These are phyloP conservation scores for Aratinga solstitialis DNA, from an alignment of 2,797 vertebrate genomes.

Conservation along the genomic window DNA sequence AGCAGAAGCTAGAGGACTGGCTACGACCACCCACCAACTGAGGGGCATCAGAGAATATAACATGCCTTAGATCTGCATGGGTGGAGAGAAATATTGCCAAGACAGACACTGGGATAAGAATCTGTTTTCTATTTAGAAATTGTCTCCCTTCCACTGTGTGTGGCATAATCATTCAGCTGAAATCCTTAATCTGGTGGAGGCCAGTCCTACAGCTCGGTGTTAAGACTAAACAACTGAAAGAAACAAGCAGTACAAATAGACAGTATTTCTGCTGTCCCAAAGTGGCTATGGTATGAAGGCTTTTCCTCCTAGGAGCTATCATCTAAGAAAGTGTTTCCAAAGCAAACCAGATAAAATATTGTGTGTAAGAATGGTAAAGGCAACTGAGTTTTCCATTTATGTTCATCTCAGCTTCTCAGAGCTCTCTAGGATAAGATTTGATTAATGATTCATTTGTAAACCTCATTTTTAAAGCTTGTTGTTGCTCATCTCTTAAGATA, in stretches of 20 bases:
- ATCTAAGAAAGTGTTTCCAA: constrained; percentile 47
- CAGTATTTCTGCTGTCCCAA: background rate
- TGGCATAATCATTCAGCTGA: constrained; percentile 22
- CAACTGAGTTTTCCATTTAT: constrained; percentile 51
- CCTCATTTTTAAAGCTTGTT: background rate
- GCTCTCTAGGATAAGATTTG: background rate
- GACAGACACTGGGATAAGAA: background rate
- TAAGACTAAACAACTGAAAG: constrained; percentile 45
- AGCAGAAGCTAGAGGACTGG: background rate
- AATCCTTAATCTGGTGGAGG: background rate
- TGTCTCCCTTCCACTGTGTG: constrained; percentile 19
- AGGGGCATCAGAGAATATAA: background rate
- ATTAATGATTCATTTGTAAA: background rate
- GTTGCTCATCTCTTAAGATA: background rate
- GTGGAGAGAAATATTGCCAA: constrained; percentile 21
- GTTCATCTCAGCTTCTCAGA: constrained; percentile 25
- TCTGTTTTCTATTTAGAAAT: constrained; percentile 56
- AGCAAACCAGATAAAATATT: constrained; percentile 45
- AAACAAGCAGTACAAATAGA: constrained; percentile 8
- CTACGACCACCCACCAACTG: constrained; percentile 16
- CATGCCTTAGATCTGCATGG: constrained; percentile 5
- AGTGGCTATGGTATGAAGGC: background rate
- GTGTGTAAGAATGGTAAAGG: background rate
- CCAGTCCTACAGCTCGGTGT: background rate
- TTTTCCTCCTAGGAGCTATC: constrained; percentile 5